Evolutionary conservation across 2,888 invertebrate species (phyloP).

Genomic region (Phlogophora meticulosa): DNA sequence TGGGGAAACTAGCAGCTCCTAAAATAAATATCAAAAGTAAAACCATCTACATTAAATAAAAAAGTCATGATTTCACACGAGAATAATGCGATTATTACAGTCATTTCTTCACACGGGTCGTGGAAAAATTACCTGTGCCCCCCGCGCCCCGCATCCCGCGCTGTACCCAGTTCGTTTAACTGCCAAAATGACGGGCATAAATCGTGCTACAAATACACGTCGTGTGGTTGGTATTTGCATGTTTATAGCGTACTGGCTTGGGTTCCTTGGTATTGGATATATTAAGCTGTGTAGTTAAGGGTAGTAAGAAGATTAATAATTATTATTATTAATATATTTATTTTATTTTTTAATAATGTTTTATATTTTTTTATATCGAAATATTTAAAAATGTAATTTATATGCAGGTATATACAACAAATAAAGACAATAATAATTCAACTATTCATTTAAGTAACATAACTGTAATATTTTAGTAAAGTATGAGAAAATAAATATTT

Average conservation of each 20-base stretch:
- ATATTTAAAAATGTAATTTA: no score
- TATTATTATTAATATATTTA: no score
- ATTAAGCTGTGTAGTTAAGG: background rate
- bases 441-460: no score
- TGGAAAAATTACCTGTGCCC: slow-evolving; percentile 57
- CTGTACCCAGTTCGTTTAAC: slow-evolving; percentile 61
- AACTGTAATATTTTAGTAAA: no score
- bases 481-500: no score
- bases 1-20: no score
- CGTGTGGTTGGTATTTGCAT: slow-evolving; percentile 72
- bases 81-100: slow-evolving; percentile 59
- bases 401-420: no score
- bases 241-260: slow-evolving; percentile 65
- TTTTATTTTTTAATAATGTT: no score
- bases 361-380: no score
- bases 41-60: slow-evolving; percentile 19
- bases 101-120: slow-evolving; percentile 50
- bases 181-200: slow-evolving; percentile 69
- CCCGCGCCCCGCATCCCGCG: background rate
- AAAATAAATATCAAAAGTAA: background rate
- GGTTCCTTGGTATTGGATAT: slow-evolving; percentile 20
- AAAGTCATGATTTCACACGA: slow-evolving; percentile 47
- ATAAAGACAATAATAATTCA: no score
- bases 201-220: slow-evolving; percentile 65
- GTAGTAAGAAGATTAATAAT: no score